phyloP scores from a whole-genome alignment of 2,888 invertebrate genomes.

The Plebejus anna region DNA sequence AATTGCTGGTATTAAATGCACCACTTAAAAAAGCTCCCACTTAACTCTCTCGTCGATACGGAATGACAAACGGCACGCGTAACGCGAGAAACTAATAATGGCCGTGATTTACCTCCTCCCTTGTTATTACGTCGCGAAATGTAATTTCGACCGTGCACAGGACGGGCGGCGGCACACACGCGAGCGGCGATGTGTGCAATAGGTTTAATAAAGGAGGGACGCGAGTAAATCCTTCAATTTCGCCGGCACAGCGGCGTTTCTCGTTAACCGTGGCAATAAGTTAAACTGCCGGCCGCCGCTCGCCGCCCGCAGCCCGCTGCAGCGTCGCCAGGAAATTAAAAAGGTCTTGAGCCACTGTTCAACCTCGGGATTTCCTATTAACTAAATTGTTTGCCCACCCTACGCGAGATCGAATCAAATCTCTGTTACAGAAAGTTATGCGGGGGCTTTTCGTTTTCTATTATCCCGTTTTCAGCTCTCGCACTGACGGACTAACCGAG shows the following conservation, averaged over 20 bases:
- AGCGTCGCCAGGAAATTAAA: constrained; percentile 67
- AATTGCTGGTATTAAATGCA: neutral
- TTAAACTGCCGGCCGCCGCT: constrained; percentile 67
- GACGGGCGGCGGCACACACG: constrained; percentile 57
- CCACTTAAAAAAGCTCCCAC: neutral
- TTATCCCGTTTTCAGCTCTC: neutral
- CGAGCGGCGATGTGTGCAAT: constrained; percentile 64
- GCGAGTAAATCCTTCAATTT: constrained; percentile 80
- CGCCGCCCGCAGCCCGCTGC: constrained; percentile 45
- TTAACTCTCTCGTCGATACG: constrained; percentile 47
- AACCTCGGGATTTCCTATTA: constrained; percentile 44
- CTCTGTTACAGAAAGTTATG: neutral
- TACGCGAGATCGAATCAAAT: constrained; percentile 31
- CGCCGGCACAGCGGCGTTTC: constrained; percentile 78
- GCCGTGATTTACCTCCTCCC: constrained; percentile 77
- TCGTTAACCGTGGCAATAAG: constrained; percentile 80
- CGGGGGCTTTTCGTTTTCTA: neutral
- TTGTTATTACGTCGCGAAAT: constrained; percentile 80
- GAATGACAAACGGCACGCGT: constrained; percentile 70
- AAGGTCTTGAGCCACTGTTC: constrained; percentile 62
- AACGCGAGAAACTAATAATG: constrained; percentile 78
- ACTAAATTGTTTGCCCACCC: constrained; percentile 31
- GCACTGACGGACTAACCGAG: neutral
- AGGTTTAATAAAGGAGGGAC: constrained; percentile 80
- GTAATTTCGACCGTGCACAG: constrained; percentile 72